Conservation (phyloP, 2,888 invertebrate species). For the Phortica magna region DNA sequence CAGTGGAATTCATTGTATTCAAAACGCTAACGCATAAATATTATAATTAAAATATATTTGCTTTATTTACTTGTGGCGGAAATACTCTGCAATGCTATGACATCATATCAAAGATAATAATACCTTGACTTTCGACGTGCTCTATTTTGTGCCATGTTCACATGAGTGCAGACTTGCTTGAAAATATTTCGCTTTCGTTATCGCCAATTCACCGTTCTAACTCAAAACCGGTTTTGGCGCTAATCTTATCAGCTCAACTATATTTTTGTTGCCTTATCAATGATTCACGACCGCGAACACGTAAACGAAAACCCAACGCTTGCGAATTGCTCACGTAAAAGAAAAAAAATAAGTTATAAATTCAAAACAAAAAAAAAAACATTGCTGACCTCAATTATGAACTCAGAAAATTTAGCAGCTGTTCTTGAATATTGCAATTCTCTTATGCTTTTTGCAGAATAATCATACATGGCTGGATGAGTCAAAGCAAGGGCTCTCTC, state of each 20-base stretch:
- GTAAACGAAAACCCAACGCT: constrained; percentile 8
- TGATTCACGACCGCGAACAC: constrained; percentile 46
- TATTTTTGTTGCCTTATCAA: constrained; percentile 45
- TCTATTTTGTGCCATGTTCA: not conserved
- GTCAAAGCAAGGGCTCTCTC: constrained; percentile 73
- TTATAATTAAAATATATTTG: not conserved
- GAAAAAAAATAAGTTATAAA: constrained; percentile 13
- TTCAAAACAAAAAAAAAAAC: not conserved
- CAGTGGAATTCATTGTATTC: too few species aligned
- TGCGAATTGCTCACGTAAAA: constrained; percentile 50
- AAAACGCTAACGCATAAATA: too few species aligned
- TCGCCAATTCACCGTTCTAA: not conserved
- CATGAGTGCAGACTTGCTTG: not conserved
- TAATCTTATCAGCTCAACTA: constrained; percentile 18
- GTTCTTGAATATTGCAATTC: not conserved
- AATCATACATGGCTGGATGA: constrained; percentile 77
- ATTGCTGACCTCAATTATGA: constrained; percentile 10
- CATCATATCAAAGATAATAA: not conserved
- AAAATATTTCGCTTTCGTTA: not conserved
- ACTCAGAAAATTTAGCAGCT: not conserved
- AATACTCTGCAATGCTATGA: not conserved
- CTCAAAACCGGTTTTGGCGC: constrained; percentile 19
- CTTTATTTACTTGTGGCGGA: not conserved
- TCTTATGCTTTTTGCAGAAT: constrained; percentile 62
- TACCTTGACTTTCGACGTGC: not conserved